Evolutionary conservation across 2,797 vertebrate genomes (phyloP).

Genomic region (Sebastes baramenuke): DNA sequence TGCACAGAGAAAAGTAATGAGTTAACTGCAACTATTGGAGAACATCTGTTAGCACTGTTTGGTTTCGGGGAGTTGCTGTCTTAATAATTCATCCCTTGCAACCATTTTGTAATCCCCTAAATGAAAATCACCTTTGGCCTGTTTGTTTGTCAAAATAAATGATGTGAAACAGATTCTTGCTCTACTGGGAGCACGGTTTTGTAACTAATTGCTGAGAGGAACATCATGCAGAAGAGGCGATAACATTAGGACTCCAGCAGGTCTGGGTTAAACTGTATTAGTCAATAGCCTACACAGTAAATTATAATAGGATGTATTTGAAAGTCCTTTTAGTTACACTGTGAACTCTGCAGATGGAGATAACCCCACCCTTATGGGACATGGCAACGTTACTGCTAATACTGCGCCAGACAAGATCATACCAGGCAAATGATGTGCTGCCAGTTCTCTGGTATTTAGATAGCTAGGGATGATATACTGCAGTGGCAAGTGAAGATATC

Average conservation of each 20-base stretch:
- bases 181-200: slow-evolving; percentile 23
- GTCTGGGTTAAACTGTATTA: neutral
- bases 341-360: neutral
- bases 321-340: neutral
- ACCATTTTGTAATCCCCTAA: neutral
- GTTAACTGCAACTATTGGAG: neutral
- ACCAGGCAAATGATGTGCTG: slow-evolving; percentile 13
- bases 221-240: neutral
- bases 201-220: neutral
- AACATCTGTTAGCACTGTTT: slow-evolving; percentile 12
- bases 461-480: slow-evolving; percentile 14
- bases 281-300: neutral
- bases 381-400: neutral
- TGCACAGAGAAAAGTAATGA: neutral
- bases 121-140: slow-evolving; percentile 33
- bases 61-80: neutral
- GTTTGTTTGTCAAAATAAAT: slow-evolving; percentile 10
- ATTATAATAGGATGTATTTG: neutral
- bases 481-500: slow-evolving; percentile 5
- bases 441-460: slow-evolving; percentile 45
- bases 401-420: neutral
- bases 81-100: slow-evolving; percentile 5
- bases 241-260: neutral
- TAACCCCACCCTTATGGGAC: slow-evolving; percentile 3
- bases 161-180: slow-evolving; percentile 26